phyloP scores from a whole-genome alignment of 2,888 invertebrate genomes.

The Stenoptilia bipunctidactyla region DNA sequence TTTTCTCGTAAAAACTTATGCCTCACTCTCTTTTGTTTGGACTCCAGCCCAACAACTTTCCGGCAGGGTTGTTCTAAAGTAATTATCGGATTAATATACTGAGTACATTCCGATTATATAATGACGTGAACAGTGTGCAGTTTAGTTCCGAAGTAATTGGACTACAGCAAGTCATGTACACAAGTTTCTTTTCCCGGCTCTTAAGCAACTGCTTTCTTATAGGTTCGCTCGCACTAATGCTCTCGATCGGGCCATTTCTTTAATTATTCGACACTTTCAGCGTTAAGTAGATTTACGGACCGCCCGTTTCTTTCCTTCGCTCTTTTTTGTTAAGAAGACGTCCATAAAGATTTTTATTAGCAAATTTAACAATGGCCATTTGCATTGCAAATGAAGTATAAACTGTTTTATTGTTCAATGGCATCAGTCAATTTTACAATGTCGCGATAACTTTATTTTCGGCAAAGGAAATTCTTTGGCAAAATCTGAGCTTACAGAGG shows the following conservation, averaged over 20 bases:
- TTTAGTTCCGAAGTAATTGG: slow-evolving; percentile 62
- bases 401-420: slow-evolving; percentile 4
- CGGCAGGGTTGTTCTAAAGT: slow-evolving; percentile 59
- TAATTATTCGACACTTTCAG: slow-evolving; percentile 71
- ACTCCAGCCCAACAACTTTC: slow-evolving; percentile 43
- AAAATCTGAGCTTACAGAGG: background rate
- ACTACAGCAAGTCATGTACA: slow-evolving; percentile 38
- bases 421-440: slow-evolving; percentile 1
- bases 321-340: slow-evolving; percentile 31
- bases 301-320: slow-evolving; percentile 46
- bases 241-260: slow-evolving; percentile 68
- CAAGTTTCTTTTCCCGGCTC: slow-evolving; percentile 69
- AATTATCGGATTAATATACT: slow-evolving; percentile 68
- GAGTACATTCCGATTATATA: slow-evolving; percentile 27
- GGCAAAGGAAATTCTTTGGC: background rate
- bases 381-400: slow-evolving; percentile 36
- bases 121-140: slow-evolving; percentile 52
- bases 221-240: slow-evolving; percentile 63
- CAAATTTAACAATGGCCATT: slow-evolving; percentile 39
- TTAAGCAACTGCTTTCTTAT: slow-evolving; percentile 50
- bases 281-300: slow-evolving; percentile 66
- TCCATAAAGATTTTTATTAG: slow-evolving; percentile 39
- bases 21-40: slow-evolving; percentile 31
- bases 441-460: background rate
- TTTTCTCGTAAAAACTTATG: slow-evolving; percentile 50